phyloP scores from a whole-genome alignment of 1,140 invertebrate genomes.

The Bombus sibiricus region DNA sequence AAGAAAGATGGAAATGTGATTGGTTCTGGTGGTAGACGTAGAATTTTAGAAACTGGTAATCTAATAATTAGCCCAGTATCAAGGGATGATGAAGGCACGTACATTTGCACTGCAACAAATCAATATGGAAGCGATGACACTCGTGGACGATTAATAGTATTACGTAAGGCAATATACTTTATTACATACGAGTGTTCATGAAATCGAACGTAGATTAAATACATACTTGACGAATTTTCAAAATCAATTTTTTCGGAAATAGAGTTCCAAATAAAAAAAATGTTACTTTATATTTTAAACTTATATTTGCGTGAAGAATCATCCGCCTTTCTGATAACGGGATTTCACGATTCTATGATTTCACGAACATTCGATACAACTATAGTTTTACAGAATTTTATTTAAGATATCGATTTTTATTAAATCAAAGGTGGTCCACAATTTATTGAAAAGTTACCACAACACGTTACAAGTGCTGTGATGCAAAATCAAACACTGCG shows the following conservation, averaged over 20 bases:
- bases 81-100: slow-evolving; percentile 93
- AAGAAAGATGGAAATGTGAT: slow-evolving; percentile 94
- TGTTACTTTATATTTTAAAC: not conserved
- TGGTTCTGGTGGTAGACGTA: slow-evolving; percentile 89
- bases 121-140: slow-evolving; percentile 91
- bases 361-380: not conserved
- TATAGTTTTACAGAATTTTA: not conserved
- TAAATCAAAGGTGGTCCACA: slow-evolving; percentile 86
- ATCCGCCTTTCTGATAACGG: not conserved
- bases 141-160: slow-evolving; percentile 91
- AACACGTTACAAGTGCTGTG: slow-evolving; percentile 86
- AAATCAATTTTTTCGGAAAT: too few relatives aligned
- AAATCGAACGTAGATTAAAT: not conserved
- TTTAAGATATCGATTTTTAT: slow-evolving; percentile 48
- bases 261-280: too few relatives aligned
- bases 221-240: not conserved
- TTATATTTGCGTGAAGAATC: not conserved
- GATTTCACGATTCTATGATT: not conserved
- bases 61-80: slow-evolving; percentile 94
- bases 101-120: slow-evolving; percentile 94
- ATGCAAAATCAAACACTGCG: slow-evolving; percentile 88
- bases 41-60: slow-evolving; percentile 92
- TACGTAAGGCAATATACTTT: slow-evolving; percentile 85
- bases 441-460: slow-evolving; percentile 87
- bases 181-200: not conserved